Conservation (phyloP, 2,797 vertebrate genomes). For the Falco novaeseelandiae region DNA sequence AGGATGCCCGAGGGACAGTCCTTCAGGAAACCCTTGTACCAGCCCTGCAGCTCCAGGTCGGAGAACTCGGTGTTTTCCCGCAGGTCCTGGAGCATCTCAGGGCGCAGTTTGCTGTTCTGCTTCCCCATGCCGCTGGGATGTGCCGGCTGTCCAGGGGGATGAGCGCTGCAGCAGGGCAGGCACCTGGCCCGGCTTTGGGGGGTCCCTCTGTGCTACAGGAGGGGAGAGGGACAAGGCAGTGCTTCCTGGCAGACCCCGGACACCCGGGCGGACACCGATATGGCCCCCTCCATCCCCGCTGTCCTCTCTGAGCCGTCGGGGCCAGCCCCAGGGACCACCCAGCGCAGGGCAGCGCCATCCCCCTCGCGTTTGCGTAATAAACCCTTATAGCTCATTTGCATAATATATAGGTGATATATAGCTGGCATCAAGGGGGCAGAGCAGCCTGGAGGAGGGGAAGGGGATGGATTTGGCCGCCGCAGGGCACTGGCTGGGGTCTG, state of each 20-base stretch:
- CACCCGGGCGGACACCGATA: background rate
- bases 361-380: background rate
- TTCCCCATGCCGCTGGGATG: slow-evolving; percentile 75
- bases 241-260: background rate
- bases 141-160: rapidly evolving
- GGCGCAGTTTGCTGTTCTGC: slow-evolving; percentile 85
- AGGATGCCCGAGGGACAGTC: slow-evolving; percentile 85
- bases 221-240: background rate
- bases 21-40: slow-evolving; percentile 87
- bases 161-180: background rate
- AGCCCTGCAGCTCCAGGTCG: slow-evolving; percentile 84
- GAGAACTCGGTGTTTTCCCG: slow-evolving; percentile 85
- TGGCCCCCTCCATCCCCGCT: background rate
- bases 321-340: background rate
- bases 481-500: background rate
- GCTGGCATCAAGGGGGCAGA: background rate
- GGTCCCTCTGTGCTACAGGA: background rate
- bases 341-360: background rate
- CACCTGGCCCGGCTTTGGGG: background rate
- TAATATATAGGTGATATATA: background rate
- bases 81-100: slow-evolving; percentile 85
- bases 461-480: rapidly evolving
- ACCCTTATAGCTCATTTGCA: slow-evolving; percentile 8
- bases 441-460: background rate
- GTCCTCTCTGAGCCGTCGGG: background rate